Percentiles rank a stretch among this genome's conserved stretches.
Evolutionary conservation across 64 coral and sea anemone species (phyloP).

Genomic region (Stylophora pistillata): DNA sequence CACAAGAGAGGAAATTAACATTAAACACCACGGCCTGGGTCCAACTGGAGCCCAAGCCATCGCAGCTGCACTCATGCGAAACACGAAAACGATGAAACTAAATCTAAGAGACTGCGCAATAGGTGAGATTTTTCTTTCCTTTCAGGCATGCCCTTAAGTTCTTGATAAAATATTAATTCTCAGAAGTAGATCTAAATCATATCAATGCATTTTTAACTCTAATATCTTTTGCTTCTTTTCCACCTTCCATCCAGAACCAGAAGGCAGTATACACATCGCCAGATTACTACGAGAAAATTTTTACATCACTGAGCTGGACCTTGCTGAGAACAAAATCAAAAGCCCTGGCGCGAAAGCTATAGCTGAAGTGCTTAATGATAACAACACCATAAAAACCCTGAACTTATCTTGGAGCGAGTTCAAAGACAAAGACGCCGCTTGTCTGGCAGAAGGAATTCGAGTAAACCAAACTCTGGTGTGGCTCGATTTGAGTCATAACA

Average conservation of each 20-base stretch:
- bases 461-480: conserved; percentile 55
- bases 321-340: conserved; percentile 68
- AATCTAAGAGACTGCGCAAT: conserved; percentile 85
- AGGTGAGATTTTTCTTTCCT: conserved; percentile 39
- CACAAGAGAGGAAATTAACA: conserved; percentile 58
- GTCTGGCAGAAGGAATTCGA: conserved; percentile 68
- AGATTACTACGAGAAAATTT: conserved; percentile 85
- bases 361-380: conserved; percentile 59
- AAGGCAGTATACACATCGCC: conserved; percentile 52
- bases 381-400: conserved; percentile 46
- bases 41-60: conserved; percentile 85
- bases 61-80: conserved; percentile 69
- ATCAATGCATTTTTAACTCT: too few relatives aligned
- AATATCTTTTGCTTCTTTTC: neutral
- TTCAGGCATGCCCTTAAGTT: too few relatives aligned
- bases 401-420: conserved; percentile 75
- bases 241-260: conserved; percentile 32
- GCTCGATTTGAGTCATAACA: conserved; percentile 87
- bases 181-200: too few relatives aligned
- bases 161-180: too few relatives aligned
- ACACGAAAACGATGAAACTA: conserved; percentile 73
- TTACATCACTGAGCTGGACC: conserved; percentile 85
- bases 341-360: conserved; percentile 54
- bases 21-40: conserved; percentile 93
- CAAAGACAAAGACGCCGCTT: conserved; percentile 70